Percentiles rank a stretch among this genome's conserved stretches.
Evolutionary conservation across 2,113 vertebrate species (phyloP).

Genomic region (Pluvianellus socialis): DNA sequence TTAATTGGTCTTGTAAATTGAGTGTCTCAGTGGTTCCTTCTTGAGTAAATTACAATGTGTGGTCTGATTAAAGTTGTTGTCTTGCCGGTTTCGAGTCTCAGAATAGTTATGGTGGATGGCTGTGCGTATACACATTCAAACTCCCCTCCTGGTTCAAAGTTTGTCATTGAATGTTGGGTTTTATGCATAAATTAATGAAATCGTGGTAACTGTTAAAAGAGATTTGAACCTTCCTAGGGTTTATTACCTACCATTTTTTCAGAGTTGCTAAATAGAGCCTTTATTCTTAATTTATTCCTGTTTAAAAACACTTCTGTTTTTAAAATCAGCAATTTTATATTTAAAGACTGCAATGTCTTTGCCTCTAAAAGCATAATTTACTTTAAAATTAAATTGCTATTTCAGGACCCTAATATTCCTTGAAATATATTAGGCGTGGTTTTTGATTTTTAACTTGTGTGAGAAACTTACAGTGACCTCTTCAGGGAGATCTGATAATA

Average conservation of each 20-base stretch:
- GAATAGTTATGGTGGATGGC: background rate
- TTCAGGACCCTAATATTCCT: background rate
- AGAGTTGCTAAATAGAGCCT: background rate
- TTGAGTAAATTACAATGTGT: background rate
- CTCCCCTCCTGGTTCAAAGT: background rate
- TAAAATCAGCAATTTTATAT: background rate
- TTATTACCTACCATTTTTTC: background rate
- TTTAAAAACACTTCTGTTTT: background rate
- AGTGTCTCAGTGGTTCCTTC: background rate
- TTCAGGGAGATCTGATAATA: background rate
- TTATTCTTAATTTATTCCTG: background rate
- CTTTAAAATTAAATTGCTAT: background rate
- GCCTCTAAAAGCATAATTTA: background rate
- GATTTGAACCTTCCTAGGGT: background rate
- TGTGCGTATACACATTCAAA: background rate
- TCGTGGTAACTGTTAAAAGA: background rate
- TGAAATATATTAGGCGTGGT: background rate
- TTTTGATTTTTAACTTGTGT: background rate
- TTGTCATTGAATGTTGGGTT: background rate
- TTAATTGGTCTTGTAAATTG: background rate
- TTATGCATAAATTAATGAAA: background rate
- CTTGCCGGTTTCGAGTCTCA: background rate
- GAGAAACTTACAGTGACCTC: background rate
- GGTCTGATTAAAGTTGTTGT: background rate
- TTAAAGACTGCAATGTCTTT: background rate